Evolutionary conservation across 2,113 vertebrate genomes (phyloP), one percentile per base, ranked within the genome.

Genomic region (Oreochromis spilurus): DNA sequence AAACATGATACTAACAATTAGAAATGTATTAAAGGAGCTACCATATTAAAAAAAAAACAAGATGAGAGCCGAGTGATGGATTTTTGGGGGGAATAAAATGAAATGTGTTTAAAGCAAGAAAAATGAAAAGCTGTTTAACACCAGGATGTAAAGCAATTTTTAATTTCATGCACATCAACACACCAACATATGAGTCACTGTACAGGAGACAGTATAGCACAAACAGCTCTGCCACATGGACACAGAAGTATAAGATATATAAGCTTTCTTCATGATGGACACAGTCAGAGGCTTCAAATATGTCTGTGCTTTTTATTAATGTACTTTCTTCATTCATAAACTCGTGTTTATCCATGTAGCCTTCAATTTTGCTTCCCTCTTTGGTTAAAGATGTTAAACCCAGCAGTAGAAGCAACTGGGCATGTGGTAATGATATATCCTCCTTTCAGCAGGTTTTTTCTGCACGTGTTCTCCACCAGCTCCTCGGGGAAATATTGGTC

Each of bases 281-380:
- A 26, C 43, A 50, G 70, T 50, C 43, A 31, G 40, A 19, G 12
- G 16, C 16, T 77, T 31, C n/a, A 77, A 31, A 50, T 77, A 5
- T 48, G 4, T 50, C 26, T 19, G 9, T 19, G 7, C 6, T 19
- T 16, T 50, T n/a, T 17, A 65, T 65, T n/a, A 0, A 36, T 7
- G 31, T 36, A 36, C 29, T 62, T 62, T 62, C 8, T 75, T 48
- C 14, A 48, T 48, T 75, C 40, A 29, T 26, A 7, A 75, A 31
- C 10, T 24, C 70, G 1, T 8, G 43, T 19, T 75, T 12, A 29
- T 48, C 4, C 0, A 31, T 12, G 24, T 45, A 48, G 4, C 24
- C 43, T 7, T 48, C 70, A 3, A 2, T 12, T 48, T 75, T 29
- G 70, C 70, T 19, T n/a, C 5, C 17, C 24, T 77, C 10, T 0